phyloP scores from a whole-genome alignment of 2,113 vertebrate species.

The Phyllostomus hastatus region DNA sequence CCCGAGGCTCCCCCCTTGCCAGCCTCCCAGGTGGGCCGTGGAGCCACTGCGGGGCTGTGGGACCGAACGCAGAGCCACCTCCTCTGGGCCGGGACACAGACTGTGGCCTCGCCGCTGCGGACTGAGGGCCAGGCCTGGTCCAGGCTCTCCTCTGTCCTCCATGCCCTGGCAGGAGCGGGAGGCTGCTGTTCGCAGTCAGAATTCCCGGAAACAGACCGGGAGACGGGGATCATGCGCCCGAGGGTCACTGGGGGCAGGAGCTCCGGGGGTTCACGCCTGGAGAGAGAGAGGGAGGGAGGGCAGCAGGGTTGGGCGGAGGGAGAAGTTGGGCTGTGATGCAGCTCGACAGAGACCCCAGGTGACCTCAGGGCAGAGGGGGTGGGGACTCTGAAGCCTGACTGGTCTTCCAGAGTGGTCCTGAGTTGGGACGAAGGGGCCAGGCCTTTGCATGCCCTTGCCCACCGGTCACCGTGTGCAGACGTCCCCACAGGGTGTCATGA shows the following conservation, averaged over 20 bases:
- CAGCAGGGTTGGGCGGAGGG: background rate
- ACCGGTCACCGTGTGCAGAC: background rate
- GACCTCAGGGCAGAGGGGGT: background rate
- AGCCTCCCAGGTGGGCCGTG: background rate
- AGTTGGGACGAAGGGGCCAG: background rate
- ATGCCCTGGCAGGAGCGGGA: rapidly evolving
- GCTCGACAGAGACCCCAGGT: background rate
- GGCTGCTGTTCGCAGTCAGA: background rate
- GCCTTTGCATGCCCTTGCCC: rapidly evolving
- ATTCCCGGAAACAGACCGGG: background rate
- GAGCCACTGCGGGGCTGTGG: background rate
- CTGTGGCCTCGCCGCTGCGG: too few species aligned
- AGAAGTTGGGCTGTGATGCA: background rate
- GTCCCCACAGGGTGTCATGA: background rate
- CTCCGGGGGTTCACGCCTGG: too few species aligned
- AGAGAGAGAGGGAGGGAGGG: background rate
- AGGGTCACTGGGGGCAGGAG: too few species aligned
- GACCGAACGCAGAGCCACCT: background rate
- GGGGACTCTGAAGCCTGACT: background rate
- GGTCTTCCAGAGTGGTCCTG: background rate
- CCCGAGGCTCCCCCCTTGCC: rapidly evolving
- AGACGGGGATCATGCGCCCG: background rate
- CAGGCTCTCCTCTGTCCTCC: background rate
- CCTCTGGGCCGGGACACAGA: background rate
- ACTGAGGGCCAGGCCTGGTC: background rate